Base-by-base conservation (phyloP, 2,113 vertebrate species). In the Callionymus lyra region DNA sequence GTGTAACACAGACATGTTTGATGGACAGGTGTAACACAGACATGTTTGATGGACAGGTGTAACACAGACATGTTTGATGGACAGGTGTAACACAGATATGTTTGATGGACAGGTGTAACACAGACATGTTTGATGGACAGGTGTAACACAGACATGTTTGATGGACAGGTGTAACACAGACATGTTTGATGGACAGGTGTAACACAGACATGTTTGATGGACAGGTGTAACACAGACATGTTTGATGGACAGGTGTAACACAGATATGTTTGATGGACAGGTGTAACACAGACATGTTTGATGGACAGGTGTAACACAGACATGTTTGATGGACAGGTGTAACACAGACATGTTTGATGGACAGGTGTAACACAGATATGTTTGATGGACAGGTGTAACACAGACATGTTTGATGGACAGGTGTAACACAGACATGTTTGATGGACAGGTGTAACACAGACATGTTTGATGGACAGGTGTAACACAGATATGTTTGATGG, bases 21-120 rank as follows among this genome's bases (percentile, higher is more conserved):
- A 56, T 41, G 16, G 51, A 35, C 42, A 58, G 41, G 63, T 59
- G 56, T 59, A 50, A 53, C 2, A 13, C 18, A 53, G 56, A 50
- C 55, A 65, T 47, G 47, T 77, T 48, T 67, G 60, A 76, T 65
- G 44, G 11, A 12, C 19, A n/a, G n/a, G n/a, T n/a, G n/a, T n/a
- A n/a, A n/a, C n/a, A n/a, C n/a, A n/a, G n/a, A n/a, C n/a, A n/a
- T n/a, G n/a, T 34, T 16, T 52, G 41, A 56, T 41, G 16, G 51
- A 35, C 42, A 58, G 41, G 63, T 59, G 56, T 59, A 50, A 53
- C 2, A 13, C 18, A 53, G 56, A 50, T 55, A 65, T 47, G 47
- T 77, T 48, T 67, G 60, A 76, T 65, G 44, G 11, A 12, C 19
- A n/a, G n/a, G n/a, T n/a, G n/a, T n/a, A n/a, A n/a, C n/a, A n/a